phyloP scores from a whole-genome alignment of 64 coral and sea anemone genomes.

The Porites lutea region DNA sequence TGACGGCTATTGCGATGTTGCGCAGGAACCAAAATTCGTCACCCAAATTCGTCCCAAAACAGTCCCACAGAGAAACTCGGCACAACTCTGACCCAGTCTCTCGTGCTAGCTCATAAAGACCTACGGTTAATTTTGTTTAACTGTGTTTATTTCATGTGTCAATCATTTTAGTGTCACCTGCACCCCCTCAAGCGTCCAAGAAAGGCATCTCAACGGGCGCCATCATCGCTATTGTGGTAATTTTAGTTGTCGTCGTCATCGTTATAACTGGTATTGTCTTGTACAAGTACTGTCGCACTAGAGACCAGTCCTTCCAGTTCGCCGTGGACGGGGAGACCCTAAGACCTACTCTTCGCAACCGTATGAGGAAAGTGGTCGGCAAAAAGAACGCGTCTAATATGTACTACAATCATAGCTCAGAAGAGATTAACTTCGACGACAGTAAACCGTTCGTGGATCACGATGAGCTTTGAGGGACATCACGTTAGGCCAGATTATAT shows the following conservation, averaged over 20 bases:
- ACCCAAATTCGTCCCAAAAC: too few species aligned
- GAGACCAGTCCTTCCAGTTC: conserved; percentile 38
- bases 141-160: not conserved
- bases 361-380: conserved; percentile 38
- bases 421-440: conserved; percentile 71
- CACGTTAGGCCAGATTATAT: not conserved
- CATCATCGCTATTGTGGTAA: conserved; percentile 49
- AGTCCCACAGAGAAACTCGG: too few species aligned
- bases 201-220: conserved; percentile 41
- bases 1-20: too few species aligned
- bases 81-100: too few species aligned
- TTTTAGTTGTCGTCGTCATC: conserved; percentile 38
- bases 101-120: too few species aligned
- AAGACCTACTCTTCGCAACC: conserved; percentile 26
- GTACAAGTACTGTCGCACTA: conserved; percentile 51
- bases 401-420: conserved; percentile 55
- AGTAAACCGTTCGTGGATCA: conserved; percentile 76
- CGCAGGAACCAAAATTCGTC: too few species aligned
- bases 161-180: not conserved
- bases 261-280: conserved; percentile 43
- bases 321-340: not conserved
- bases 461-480: conserved; percentile 54
- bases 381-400: conserved; percentile 39
- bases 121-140: not conserved
- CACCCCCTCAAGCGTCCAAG: not conserved